Conservation (phyloP, 2,888 invertebrate species). For the Pseudococcus jackbeardsleyi region DNA sequence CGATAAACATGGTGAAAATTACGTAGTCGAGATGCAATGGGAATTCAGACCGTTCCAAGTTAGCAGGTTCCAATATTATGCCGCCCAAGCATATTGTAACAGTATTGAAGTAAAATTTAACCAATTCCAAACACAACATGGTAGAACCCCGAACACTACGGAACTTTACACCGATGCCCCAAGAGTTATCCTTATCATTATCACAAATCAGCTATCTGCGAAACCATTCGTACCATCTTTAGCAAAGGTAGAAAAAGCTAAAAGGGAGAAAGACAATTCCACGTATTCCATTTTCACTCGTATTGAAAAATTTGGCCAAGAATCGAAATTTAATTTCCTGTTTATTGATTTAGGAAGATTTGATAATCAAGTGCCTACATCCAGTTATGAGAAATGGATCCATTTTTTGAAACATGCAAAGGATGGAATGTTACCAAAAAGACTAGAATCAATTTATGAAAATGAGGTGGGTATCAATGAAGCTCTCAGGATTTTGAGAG, state of each 20-base stretch:
- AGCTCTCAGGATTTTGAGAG: not conserved
- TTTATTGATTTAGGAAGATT: not conserved
- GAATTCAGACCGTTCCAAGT: not conserved
- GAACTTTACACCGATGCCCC: not conserved
- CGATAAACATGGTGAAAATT: conserved; percentile 32
- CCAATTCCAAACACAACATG: not conserved
- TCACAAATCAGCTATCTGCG: not conserved
- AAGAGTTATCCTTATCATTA: not conserved
- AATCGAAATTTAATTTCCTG: conserved; percentile 1
- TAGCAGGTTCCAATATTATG: conserved; percentile 17
- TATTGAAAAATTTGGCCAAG: conserved; percentile 1
- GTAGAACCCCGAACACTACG: not conserved
- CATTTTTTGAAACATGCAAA: not conserved
- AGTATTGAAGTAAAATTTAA: not conserved
- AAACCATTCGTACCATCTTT: no score
- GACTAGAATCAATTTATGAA: conserved; percentile 9
- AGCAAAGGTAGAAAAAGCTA: no score
- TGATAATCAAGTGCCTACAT: not conserved
- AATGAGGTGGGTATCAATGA: not conserved
- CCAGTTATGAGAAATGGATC: not conserved
- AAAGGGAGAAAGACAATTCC: no score
- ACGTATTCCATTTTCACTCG: not conserved
- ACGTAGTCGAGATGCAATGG: not conserved
- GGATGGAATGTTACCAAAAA: not conserved
- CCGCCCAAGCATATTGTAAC: not conserved